Conservation (phyloP, 2,888 invertebrate genomes). For the Melitaea athalia region DNA sequence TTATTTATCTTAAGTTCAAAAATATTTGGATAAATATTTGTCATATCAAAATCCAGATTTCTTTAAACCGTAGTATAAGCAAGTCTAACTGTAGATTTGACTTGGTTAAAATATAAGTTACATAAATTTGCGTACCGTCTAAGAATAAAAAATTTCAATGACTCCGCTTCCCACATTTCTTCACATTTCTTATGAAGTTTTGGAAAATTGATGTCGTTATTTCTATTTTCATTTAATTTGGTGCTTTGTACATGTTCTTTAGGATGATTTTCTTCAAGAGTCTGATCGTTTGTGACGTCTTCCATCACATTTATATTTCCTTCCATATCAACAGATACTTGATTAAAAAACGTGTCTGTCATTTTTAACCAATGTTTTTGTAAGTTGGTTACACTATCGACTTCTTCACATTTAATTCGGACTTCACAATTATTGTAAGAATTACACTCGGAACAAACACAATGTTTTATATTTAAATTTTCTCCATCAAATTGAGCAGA, state of each 20-base stretch:
- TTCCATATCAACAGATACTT: slow-evolving; percentile 62
- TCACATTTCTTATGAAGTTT: slow-evolving; percentile 58
- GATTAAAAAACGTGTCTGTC: slow-evolving; percentile 67
- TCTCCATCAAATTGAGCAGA: slow-evolving; percentile 63
- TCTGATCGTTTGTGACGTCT: slow-evolving; percentile 49
- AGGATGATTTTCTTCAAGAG: slow-evolving; percentile 38
- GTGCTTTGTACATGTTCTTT: slow-evolving; percentile 36
- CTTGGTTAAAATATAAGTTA: neutral
- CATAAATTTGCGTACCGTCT: slow-evolving; percentile 54
- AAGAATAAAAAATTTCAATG: slow-evolving; percentile 64
- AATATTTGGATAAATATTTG: too few species aligned
- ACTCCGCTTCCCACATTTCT: slow-evolving; percentile 59
- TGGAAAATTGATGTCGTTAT: slow-evolving; percentile 40
- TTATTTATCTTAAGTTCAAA: too few species aligned
- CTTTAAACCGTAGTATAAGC: too few species aligned
- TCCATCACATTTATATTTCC: slow-evolving; percentile 57
- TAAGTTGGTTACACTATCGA: slow-evolving; percentile 46
- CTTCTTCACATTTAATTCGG: slow-evolving; percentile 53
- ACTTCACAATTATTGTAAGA: slow-evolving; percentile 60
- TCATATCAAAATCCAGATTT: too few species aligned
- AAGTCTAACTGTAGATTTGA: neutral
- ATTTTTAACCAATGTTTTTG: slow-evolving; percentile 63
- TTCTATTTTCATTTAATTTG: slow-evolving; percentile 19
- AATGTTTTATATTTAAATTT: slow-evolving; percentile 57
- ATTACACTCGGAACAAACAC: slow-evolving; percentile 60